Conservation (phyloP, 2,888 invertebrate species). For the Sarcophaga subvicina region DNA sequence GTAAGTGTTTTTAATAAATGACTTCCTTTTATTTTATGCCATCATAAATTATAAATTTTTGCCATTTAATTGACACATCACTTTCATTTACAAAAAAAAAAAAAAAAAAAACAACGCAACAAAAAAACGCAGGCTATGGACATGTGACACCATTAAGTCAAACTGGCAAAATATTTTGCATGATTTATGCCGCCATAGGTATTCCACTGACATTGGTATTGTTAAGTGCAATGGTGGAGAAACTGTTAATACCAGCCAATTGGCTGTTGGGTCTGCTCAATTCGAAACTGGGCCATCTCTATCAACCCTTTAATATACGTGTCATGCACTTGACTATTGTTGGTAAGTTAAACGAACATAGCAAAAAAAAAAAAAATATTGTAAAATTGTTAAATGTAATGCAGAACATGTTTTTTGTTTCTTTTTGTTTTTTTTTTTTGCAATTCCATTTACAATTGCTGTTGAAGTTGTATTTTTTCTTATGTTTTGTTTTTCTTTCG, state of each 20-base stretch:
- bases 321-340: conserved; percentile 89
- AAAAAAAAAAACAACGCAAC: neutral
- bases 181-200: conserved; percentile 91
- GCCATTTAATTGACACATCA: neutral
- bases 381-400: neutral
- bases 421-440: neutral
- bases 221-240: conserved; percentile 91
- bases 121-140: conserved; percentile 88
- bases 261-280: conserved; percentile 86
- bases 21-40: neutral
- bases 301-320: conserved; percentile 89
- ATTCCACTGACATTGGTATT: conserved; percentile 94
- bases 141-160: conserved; percentile 93
- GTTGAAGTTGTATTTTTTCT: neutral
- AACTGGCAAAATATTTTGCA: conserved; percentile 94
- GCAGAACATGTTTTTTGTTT: neutral
- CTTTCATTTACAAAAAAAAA: conserved; percentile 1
- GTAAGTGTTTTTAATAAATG: conserved; percentile 81
- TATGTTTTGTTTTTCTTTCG: neutral
- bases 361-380: neutral
- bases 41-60: no score
- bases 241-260: conserved; percentile 89
- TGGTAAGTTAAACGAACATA: conserved; percentile 81
- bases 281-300: conserved; percentile 87
- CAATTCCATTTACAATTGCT: neutral